Conservation (phyloP, 2,797 vertebrate species). For the Falco cherrug region DNA sequence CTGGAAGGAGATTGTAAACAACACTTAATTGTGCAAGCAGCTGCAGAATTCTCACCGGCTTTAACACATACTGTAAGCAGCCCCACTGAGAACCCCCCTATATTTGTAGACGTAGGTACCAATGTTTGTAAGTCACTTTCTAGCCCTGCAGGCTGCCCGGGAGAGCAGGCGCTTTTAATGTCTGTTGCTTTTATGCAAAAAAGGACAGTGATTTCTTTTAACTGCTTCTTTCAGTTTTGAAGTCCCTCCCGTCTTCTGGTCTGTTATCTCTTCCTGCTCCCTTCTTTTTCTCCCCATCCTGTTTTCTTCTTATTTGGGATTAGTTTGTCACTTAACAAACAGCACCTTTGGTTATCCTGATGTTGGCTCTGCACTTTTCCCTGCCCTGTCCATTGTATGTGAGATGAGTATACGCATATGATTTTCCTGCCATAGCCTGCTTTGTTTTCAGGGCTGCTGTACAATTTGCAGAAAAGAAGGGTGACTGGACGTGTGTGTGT, state of each 20-base stretch:
- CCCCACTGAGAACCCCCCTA: not conserved
- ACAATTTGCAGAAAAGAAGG: not conserved
- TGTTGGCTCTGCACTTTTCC: not conserved
- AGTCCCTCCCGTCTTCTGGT: not conserved
- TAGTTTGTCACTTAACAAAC: not conserved
- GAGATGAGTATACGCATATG: not conserved
- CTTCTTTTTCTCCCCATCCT: not conserved
- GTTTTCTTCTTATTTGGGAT: not conserved
- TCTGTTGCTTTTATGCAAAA: not conserved
- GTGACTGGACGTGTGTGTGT: not conserved
- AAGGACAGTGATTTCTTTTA: not conserved
- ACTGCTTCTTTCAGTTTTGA: not conserved
- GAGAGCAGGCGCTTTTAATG: not conserved
- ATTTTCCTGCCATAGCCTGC: not conserved
- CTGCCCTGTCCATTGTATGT: not conserved
- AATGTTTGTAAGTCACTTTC: not conserved
- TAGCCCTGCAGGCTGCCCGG: not conserved
- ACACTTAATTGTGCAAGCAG: not conserved
- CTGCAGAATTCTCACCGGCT: not conserved
- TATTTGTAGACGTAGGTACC: not conserved
- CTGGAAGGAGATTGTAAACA: not conserved
- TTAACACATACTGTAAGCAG: not conserved
- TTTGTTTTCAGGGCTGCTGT: not conserved
- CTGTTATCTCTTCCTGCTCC: not conserved
- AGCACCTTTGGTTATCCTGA: not conserved